These are phyloP conservation scores for Globia sparganii DNA, from an alignment of 2,888 invertebrate genomes.

Conservation along the genomic window DNA sequence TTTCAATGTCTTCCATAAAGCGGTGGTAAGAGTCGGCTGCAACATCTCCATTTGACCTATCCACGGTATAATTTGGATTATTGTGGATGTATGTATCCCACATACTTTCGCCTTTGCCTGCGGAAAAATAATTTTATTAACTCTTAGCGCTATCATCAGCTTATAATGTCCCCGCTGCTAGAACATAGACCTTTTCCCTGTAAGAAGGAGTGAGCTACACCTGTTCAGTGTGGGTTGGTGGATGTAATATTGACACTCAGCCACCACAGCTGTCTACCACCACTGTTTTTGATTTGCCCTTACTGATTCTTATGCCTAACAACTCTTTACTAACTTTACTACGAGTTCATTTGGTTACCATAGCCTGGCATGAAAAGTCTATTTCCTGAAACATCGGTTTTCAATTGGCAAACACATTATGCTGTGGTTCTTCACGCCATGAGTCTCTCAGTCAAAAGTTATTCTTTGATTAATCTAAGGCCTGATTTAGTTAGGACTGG, in stretches of 20 bases:
- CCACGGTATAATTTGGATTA: constrained; percentile 87
- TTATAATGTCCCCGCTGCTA: neutral
- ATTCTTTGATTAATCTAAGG: neutral
- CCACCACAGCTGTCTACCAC: no score
- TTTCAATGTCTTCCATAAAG: constrained; percentile 91
- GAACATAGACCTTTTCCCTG: neutral
- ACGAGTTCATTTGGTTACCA: neutral
- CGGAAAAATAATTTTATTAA: neutral
- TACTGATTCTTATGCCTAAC: neutral
- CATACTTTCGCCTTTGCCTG: constrained; percentile 92
- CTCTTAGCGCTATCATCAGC: no score
- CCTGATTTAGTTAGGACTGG: neutral
- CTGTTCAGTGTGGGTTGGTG: neutral
- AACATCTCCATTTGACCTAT: constrained; percentile 91
- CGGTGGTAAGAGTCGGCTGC: constrained; percentile 93
- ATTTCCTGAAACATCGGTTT: neutral
- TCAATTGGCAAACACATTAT: neutral
- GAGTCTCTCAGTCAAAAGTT: neutral
- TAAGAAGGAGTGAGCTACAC: neutral
- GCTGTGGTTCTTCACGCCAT: neutral
- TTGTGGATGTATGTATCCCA: constrained; percentile 91
- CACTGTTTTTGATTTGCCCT: no score
- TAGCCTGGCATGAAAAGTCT: neutral
- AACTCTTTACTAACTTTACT: neutral
- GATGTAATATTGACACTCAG: neutral